Evolutionary conservation across 2,797 vertebrate genomes (phyloP).

Genomic region (Otolemur crassicaudatus): DNA sequence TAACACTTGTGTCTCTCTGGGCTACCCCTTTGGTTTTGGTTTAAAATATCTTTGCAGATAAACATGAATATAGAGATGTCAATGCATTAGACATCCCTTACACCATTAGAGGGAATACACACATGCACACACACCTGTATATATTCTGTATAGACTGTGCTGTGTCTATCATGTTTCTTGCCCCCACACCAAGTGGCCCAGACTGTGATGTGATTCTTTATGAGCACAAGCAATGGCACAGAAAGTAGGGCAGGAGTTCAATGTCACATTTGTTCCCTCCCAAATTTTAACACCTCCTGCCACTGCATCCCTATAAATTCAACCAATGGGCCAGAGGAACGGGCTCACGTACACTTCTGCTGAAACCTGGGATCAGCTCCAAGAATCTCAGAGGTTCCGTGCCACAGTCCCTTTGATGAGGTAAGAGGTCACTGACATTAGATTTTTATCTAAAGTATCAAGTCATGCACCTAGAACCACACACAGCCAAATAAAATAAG

Average conservation of each 20-base stretch:
- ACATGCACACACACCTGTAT: fast-evolving
- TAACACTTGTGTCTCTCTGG: not conserved
- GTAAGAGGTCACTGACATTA: not conserved
- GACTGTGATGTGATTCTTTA: fast-evolving
- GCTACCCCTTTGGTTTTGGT: not conserved
- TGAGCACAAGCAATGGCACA: not conserved
- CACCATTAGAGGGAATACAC: too few species aligned
- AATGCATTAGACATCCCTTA: not conserved
- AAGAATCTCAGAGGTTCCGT: not conserved
- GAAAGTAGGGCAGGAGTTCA: not conserved
- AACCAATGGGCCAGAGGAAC: too few species aligned
- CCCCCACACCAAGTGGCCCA: not conserved
- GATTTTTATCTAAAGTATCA: not conserved
- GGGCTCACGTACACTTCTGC: not conserved
- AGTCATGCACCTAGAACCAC: not conserved
- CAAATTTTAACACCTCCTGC: not conserved
- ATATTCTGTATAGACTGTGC: fast-evolving
- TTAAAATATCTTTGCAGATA: not conserved
- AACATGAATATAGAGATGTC: not conserved
- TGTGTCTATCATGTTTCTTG: too few species aligned
- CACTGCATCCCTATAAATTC: fast-evolving
- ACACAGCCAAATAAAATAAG: not conserved
- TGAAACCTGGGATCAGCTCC: too few species aligned
- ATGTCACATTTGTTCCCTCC: not conserved
- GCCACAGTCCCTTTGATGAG: not conserved